These are phyloP conservation scores for Clupea harengus DNA, from an alignment of 2,113 vertebrate species.

Conservation along the genomic window DNA sequence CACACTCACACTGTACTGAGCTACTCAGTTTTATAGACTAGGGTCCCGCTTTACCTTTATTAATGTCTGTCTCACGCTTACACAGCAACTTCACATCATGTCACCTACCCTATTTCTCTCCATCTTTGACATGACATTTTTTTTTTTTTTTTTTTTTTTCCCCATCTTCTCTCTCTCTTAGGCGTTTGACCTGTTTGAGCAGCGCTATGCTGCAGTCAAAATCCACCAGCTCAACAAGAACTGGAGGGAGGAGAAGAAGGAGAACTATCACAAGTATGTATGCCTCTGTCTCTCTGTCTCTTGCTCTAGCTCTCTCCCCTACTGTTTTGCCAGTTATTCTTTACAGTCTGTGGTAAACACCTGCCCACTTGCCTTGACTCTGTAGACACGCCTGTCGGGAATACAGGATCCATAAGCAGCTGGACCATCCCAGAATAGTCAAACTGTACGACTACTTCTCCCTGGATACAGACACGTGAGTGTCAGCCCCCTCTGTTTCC, in stretches of 20 bases:
- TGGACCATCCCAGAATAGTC: slow-evolving; percentile 99
- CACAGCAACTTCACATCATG: too few relatives aligned
- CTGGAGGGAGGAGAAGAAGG: slow-evolving; percentile 99
- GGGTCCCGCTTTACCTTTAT: too few relatives aligned
- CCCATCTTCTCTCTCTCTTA: slow-evolving; percentile 48
- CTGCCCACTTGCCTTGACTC: too few relatives aligned
- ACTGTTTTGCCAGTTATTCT: too few relatives aligned
- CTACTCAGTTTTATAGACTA: not conserved
- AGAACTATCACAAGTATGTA: slow-evolving; percentile 98
- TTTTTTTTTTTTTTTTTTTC: too few relatives aligned
- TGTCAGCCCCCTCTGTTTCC: slow-evolving; percentile 56
- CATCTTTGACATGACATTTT: too few relatives aligned
- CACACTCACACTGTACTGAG: too few relatives aligned
- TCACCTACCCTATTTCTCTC: too few relatives aligned
- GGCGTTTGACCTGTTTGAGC: slow-evolving; percentile 99
- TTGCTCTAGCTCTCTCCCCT: not conserved
- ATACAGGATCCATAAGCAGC: slow-evolving; percentile 99
- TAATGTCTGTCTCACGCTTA: too few relatives aligned
- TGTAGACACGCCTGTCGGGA: slow-evolving; percentile 97
- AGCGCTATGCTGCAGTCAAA: slow-evolving; percentile 97
- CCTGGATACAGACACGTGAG: slow-evolving; percentile 99
- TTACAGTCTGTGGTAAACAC: too few relatives aligned
- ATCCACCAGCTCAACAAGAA: slow-evolving; percentile 99
- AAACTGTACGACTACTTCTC: slow-evolving; percentile 99
- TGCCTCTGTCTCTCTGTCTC: not conserved